These are phyloP conservation scores for Nineta flava DNA, from an alignment of 2,888 invertebrate species.

Conservation along the genomic window DNA sequence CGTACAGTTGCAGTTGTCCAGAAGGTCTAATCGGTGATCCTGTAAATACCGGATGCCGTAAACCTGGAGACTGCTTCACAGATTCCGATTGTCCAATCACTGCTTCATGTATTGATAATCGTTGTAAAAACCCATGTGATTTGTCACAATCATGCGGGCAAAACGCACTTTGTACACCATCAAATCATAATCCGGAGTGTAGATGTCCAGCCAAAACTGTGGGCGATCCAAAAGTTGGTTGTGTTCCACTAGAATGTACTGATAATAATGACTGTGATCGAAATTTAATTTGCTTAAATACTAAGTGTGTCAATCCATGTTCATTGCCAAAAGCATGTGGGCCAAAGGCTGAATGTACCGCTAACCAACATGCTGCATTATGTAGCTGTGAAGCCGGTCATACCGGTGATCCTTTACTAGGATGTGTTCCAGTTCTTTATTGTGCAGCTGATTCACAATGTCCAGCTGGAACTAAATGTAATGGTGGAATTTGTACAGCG, in stretches of 20 bases:
- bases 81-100: conserved; percentile 65
- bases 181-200: conserved; percentile 54
- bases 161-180: conserved; percentile 58
- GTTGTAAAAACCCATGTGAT: conserved; percentile 66
- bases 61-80: conserved; percentile 67
- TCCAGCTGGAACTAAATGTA: conserved; percentile 67
- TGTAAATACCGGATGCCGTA: conserved; percentile 53
- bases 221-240: conserved; percentile 60
- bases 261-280: conserved; percentile 59
- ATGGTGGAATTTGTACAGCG: conserved; percentile 65
- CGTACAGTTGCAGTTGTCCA: conserved; percentile 59
- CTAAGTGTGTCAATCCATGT: conserved; percentile 71
- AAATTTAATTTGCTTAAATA: conserved; percentile 59
- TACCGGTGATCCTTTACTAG: conserved; percentile 73
- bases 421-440: conserved; percentile 69
- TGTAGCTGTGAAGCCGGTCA: conserved; percentile 74
- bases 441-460: conserved; percentile 70
- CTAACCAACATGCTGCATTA: conserved; percentile 62
- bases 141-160: conserved; percentile 47
- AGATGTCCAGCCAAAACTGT: conserved; percentile 57
- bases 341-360: conserved; percentile 55
- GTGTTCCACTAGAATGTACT: conserved; percentile 57
- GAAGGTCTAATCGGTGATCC: conserved; percentile 70
- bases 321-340: conserved; percentile 69
- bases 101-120: conserved; percentile 57